Base-by-base conservation (phyloP, 1,140 invertebrate species). In the Leptinotarsa defecta region DNA sequence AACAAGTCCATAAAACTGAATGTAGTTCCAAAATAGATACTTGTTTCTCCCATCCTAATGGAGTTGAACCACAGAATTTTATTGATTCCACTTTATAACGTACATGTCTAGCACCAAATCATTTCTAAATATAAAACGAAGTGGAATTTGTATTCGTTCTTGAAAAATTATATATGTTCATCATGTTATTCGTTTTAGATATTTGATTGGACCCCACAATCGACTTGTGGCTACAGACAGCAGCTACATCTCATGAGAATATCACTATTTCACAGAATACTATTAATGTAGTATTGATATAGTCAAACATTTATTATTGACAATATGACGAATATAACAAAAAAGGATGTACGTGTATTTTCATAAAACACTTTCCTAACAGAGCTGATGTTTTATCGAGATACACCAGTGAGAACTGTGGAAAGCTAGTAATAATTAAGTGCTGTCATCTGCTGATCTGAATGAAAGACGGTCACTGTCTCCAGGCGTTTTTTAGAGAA, bases 51-150 rank as follows among this genome's bases (percentile, higher is more conserved):
- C 17, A 57, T 57, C 52, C n/a, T 57, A 57, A 57, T 57, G 52
- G 17, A 57, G 52, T 57, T 17, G 15, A 15, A 57, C 52, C 52
- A 57, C 52, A 57, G 0, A 57, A 57, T 57, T 17, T 57, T 57
- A 57, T 57, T 57, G 52, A 57, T 57, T 57, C 52, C 2, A 57
- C 52, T 57, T 57, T 57, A 57, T 57, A 57, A 57, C 52, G 13
- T 17, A 19, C 52, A n/a, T 5, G n/a, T 57, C 52, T 57, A 13
- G 52, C 52, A 57, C 17, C n/a, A 57, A 19, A 57, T 57, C 52
- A 57, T 57, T 57, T 57, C 52, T 57, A 57, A 57, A 57, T 57
- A 57, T 57, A 57, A 57, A 57, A 57, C 52, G n/a, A 57, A 57
- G n/a, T 57, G 52, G 52, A 17, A n/a, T 57, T 57, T 57, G n/a